Conservation (phyloP, 2,113 vertebrate species). For the Peromyscus leucopus region DNA sequence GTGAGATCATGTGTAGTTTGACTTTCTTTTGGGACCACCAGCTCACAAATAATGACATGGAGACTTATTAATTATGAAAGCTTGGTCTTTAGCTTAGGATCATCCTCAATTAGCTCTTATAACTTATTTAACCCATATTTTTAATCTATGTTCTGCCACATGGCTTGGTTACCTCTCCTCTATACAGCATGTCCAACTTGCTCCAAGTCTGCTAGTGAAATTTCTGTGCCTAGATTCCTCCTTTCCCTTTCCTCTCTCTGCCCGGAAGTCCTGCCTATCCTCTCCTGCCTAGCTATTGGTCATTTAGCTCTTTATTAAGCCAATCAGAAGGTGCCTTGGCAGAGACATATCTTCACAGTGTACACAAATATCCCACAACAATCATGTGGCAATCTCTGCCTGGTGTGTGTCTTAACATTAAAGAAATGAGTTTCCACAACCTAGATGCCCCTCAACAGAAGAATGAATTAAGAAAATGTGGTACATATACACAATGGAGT, state of each 20-base stretch:
- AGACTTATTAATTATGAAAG: background rate
- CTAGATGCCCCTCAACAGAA: no score
- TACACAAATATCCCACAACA: background rate
- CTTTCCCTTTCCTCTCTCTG: background rate
- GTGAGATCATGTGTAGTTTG: background rate
- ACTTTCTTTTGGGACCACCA: background rate
- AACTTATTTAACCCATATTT: background rate
- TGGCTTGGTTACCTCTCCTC: background rate
- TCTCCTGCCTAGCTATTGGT: background rate
- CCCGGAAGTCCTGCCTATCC: background rate
- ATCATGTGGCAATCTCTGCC: background rate
- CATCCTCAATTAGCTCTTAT: background rate
- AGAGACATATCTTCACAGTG: background rate
- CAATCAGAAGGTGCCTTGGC: background rate
- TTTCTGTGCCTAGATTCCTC: background rate
- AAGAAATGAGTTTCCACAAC: background rate
- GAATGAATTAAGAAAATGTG: no score
- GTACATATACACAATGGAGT: no score
- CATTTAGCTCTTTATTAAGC: background rate
- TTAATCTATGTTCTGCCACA: background rate
- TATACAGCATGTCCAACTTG: background rate
- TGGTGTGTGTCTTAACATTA: background rate
- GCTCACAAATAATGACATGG: background rate
- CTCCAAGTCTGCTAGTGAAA: background rate
- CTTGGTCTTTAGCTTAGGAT: background rate